Percentiles rank a stretch among this genome's conserved stretches.
These are phyloP conservation scores for Podarcis cretensis DNA, from an alignment of 2,113 vertebrate genomes.

Conservation along the genomic window DNA sequence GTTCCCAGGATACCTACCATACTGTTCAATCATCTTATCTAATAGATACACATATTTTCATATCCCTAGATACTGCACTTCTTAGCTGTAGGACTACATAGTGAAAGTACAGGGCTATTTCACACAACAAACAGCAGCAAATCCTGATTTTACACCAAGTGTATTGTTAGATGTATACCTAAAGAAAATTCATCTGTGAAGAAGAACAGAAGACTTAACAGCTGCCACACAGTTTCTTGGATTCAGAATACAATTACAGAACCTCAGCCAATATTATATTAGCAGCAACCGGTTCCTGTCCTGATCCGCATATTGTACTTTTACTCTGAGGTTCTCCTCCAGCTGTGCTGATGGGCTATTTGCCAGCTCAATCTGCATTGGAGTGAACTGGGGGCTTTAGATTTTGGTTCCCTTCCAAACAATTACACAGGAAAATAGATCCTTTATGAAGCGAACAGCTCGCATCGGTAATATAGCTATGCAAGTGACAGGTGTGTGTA, in stretches of 20 bases:
- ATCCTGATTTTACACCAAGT: neutral
- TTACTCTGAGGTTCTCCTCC: no score
- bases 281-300: neutral
- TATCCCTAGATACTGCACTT: neutral
- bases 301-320: neutral
- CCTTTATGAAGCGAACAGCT: neutral
- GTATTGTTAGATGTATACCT: neutral
- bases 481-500: neutral
- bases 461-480: neutral
- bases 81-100: neutral
- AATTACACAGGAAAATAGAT: neutral
- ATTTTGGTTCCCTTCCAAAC: neutral
- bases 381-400: neutral
- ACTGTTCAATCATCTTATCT: neutral
- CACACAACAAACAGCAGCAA: neutral
- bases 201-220: no score
- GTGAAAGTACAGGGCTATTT: neutral
- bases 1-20: neutral
- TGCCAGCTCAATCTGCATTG: neutral
- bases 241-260: neutral
- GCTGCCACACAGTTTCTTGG: neutral
- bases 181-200: neutral
- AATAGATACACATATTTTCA: neutral
- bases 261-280: neutral
- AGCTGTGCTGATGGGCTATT: neutral